Evolutionary conservation across 1,140 invertebrate species (phyloP).

Genomic region (Scaptomyza hsui): DNA sequence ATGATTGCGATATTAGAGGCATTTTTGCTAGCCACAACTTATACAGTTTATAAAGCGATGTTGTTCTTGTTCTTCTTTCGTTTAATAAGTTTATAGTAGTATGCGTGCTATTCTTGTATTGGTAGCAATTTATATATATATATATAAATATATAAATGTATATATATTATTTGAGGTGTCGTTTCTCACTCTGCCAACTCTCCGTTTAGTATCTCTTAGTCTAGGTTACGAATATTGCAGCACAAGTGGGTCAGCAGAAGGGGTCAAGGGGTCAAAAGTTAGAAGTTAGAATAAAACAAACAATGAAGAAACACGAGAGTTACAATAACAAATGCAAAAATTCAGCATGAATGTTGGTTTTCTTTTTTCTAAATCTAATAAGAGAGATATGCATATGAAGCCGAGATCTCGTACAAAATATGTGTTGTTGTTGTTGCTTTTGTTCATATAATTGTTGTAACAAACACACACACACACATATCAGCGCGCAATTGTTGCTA

Average conservation of each 20-base stretch:
- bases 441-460: not conserved
- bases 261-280: not conserved
- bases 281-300: not conserved
- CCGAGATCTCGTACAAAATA: conserved; percentile 52
- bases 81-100: conserved; percentile 30
- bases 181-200: not conserved
- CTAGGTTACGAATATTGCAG: not conserved
- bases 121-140: conserved; percentile 22
- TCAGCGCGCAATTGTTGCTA: conserved; percentile 17
- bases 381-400: conserved; percentile 48
- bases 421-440: conserved; percentile 6
- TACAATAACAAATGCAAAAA: conserved; percentile 48
- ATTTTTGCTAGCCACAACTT: conserved; percentile 27
- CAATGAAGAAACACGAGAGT: conserved; percentile 32
- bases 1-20: conserved; percentile 40
- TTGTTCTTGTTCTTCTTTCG: conserved; percentile 27
- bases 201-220: not conserved
- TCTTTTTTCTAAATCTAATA: conserved; percentile 26
- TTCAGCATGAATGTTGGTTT: conserved; percentile 32
- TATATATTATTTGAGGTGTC: conserved; percentile 22
- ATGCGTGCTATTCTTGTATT: conserved; percentile 50
- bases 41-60: conserved; percentile 53
- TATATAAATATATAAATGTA: conserved; percentile 15
- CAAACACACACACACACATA: conserved; percentile 3
- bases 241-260: conserved; percentile 18